Percentiles rank a stretch among this genome's conserved stretches.
These are phyloP conservation scores for Andrena chrysosceles DNA, from an alignment of 2,888 invertebrate species.

Conservation along the genomic window DNA sequence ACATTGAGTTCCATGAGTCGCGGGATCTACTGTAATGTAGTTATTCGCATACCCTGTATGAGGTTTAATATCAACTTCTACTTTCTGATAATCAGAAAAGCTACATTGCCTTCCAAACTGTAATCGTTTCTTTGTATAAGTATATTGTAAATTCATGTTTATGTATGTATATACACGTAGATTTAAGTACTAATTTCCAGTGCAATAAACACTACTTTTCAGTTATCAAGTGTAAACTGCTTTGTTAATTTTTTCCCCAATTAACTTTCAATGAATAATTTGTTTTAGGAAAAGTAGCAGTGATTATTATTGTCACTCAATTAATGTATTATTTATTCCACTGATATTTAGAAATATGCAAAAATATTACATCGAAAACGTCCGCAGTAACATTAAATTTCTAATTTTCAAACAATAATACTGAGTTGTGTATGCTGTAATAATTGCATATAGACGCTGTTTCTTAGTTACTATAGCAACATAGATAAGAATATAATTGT, in stretches of 20 bases:
- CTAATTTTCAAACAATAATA: conserved; percentile 6
- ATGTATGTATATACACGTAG: background rate
- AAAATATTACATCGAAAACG: conserved; percentile 1
- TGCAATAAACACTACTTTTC: background rate
- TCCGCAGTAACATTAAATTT: background rate
- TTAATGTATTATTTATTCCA: conserved; percentile 1
- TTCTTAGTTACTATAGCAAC: conserved; percentile 48
- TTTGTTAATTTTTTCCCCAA: background rate
- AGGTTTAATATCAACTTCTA: conserved; percentile 81
- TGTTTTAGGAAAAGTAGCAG: no score
- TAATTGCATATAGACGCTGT: background rate
- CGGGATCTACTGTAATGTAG: conserved; percentile 86
- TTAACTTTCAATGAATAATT: no score
- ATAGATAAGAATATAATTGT: conserved; percentile 14
- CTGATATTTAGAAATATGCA: background rate
- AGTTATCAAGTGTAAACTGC: background rate
- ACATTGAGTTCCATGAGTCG: conserved; percentile 86
- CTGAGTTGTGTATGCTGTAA: background rate
- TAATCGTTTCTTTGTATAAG: conserved; percentile 86
- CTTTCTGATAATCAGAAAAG: conserved; percentile 85
- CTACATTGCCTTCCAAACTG: conserved; percentile 86
- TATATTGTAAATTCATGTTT: conserved; percentile 82
- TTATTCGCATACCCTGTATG: conserved; percentile 83
- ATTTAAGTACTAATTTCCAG: background rate
- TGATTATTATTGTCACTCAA: background rate